phyloP scores from a whole-genome alignment of 2,888 invertebrate species.

The Ctena decussata region DNA sequence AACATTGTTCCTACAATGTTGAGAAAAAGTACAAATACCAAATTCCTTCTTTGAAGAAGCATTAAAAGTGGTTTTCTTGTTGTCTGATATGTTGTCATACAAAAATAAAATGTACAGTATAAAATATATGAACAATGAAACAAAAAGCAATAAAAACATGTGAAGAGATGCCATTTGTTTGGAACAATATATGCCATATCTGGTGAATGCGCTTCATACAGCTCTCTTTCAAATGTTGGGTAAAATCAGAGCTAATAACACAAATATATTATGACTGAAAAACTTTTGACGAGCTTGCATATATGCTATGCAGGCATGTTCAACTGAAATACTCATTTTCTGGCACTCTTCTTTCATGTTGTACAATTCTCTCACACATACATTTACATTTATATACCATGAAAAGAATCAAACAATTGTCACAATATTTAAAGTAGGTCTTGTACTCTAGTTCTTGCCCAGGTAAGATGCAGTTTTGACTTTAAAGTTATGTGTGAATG shows the following conservation, averaged over 20 bases:
- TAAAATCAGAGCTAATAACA: not conserved
- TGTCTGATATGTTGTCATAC: not conserved
- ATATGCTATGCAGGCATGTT: too few relatives aligned
- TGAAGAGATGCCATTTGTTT: not conserved
- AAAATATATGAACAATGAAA: not conserved
- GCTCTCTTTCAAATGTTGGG: not conserved
- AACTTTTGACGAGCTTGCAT: too few relatives aligned
- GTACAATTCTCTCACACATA: not conserved
- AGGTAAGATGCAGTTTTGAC: not conserved
- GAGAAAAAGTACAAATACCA: not conserved
- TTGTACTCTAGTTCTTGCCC: not conserved
- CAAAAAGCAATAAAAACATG: not conserved
- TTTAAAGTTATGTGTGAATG: not conserved
- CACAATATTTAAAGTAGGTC: not conserved
- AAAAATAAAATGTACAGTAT: not conserved
- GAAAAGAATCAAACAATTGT: too few relatives aligned
- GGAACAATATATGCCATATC: not conserved
- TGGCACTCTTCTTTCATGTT: not conserved
- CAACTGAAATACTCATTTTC: not conserved
- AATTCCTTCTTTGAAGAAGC: not conserved
- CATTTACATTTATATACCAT: too few relatives aligned
- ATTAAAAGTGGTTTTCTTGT: not conserved
- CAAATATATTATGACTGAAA: not conserved
- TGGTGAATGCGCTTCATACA: not conserved
- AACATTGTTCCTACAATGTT: conserved; percentile 6